Base-by-base conservation (phyloP, 2,797 vertebrate species). In the Myoxocephalus aenaeus region DNA sequence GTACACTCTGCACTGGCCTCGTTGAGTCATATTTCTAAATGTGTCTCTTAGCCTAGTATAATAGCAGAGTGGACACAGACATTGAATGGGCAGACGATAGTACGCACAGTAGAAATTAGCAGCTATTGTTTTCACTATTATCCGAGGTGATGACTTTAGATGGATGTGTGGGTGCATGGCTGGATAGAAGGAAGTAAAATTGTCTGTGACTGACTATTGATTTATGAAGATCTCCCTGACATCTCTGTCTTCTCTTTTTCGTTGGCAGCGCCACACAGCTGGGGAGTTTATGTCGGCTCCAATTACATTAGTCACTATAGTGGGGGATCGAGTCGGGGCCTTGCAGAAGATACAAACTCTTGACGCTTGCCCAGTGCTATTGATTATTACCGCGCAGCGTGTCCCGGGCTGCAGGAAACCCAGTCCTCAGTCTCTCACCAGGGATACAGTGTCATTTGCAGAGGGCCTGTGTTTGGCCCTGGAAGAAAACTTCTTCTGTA, bases 241-340 rank as follows among this genome's bases (percentile, higher is more conserved):
- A 76, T 89, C 59, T 86, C 79, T 66, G 63, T 88, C 88, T 87
- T 61, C 70, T 76, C 79, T 86, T 51, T 76, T 54, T 87, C 86
- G 82, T 78, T 82, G 85, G 80, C 86, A 87, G 84, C 82, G 44
- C 36, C 38, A 20, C 81, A 66, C 82, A 83, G 86, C 83, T 78
- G 75, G 87, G 87, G 87, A 94, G 86, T 89, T 75, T 83, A 70
- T 73, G 76, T 87, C 73, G 15, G 82, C 82, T 92, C 77, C 91
- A 91, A 92, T 94, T 92, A 92, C 88, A 92, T 90, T 85, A 88
- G 81, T 88, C 86, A 83, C 83, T 78, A 65, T 65, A 67, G 76
- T 20, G 44, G 75, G 74, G 79, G 75, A 85, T 88, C 50, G 29
- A 88, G 87, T 87, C 84, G 78, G 77, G 76, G 77, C 87, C 84